Conservation (phyloP, 2,888 invertebrate species). For the Ceratothoa steindachneri region DNA sequence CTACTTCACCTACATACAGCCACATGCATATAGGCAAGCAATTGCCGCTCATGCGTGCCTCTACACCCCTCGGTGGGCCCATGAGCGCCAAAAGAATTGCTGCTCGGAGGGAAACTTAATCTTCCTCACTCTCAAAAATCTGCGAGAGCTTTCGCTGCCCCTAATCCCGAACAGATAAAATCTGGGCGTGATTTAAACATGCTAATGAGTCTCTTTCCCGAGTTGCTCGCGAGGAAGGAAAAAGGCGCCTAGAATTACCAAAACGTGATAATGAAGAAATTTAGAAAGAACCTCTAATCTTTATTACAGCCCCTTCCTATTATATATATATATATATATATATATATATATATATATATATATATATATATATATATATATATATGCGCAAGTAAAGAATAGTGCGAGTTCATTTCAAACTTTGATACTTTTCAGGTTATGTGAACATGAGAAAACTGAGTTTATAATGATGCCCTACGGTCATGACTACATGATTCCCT, state of each 20-base stretch:
- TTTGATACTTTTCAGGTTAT: no score
- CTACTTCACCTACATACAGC: no score
- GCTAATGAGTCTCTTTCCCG: not conserved
- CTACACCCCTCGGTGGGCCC: no score
- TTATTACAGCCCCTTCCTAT: not conserved
- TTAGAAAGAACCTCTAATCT: not conserved
- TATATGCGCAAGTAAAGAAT: not conserved
- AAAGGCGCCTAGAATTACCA: not conserved
- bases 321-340: not conserved
- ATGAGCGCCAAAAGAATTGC: no score
- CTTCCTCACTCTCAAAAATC: not conserved
- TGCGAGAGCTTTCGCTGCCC: not conserved
- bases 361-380: not conserved
- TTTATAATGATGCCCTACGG: no score
- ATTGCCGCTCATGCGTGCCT: no score
- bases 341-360: conserved; percentile 2
- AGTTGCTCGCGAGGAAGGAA: not conserved
- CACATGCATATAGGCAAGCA: no score
- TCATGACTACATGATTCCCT: no score
- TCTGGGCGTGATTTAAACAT: conserved; percentile 1
- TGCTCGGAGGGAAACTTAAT: not conserved
- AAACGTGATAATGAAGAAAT: not conserved
- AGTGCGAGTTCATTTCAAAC: no score
- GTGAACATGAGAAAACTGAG: no score
- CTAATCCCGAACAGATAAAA: not conserved